Conservation (phyloP, 2,797 vertebrate genomes). For the Rhadinocentrus ornatus region DNA sequence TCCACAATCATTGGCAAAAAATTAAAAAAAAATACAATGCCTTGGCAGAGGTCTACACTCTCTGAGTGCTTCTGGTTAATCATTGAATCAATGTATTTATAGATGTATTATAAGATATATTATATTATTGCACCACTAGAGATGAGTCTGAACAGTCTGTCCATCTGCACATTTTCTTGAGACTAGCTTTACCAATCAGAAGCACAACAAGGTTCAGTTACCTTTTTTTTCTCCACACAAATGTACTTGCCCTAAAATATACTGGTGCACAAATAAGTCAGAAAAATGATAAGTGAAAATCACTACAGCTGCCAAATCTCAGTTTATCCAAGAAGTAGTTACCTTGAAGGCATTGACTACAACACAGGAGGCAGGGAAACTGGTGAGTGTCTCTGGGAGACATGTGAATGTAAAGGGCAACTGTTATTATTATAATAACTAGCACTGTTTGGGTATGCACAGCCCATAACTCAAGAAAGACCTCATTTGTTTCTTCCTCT, state of each 20-base stretch:
- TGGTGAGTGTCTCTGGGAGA: constrained; percentile 69
- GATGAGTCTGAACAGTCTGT: constrained; percentile 23
- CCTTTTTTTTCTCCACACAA: too few species aligned
- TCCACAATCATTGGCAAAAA: too few species aligned
- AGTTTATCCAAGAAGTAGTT: constrained; percentile 49
- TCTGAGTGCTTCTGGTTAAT: too few species aligned
- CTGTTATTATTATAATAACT: constrained; percentile 73
- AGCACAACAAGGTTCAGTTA: neutral
- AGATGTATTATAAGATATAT: too few species aligned
- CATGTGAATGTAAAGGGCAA: constrained; percentile 78
- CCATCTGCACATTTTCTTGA: constrained; percentile 18
- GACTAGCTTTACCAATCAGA: constrained; percentile 22
- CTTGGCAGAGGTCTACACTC: too few species aligned
- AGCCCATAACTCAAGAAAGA: constrained; percentile 75
- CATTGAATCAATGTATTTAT: too few species aligned
- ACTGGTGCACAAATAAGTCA: constrained; percentile 10
- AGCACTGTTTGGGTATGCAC: constrained; percentile 76
- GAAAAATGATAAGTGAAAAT: constrained; percentile 25
- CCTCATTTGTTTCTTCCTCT: constrained; percentile 40
- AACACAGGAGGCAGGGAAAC: constrained; percentile 52
- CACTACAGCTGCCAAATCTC: constrained; percentile 25
- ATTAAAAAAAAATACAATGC: too few species aligned
- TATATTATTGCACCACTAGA: neutral
- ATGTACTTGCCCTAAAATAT: neutral
- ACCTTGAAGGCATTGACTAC: constrained; percentile 52